Percentiles rank a stretch among this genome's conserved stretches.
Conservation (phyloP, 2,113 vertebrate species). For the Crotophaga sulcirostris region DNA sequence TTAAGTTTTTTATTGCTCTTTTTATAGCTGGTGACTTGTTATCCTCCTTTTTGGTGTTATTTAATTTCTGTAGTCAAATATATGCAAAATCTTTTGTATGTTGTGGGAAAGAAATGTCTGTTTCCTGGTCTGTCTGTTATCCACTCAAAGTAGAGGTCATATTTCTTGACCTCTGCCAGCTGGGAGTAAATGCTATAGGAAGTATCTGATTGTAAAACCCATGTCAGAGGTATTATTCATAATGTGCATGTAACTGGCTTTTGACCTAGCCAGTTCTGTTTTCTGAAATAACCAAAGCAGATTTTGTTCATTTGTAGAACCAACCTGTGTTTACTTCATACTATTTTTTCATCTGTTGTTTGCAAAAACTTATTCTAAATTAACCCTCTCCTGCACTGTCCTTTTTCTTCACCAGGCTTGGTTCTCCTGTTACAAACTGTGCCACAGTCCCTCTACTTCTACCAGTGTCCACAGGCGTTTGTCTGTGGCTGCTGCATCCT, state of each 20-base stretch:
- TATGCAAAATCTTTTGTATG: neutral
- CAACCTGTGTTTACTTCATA: neutral
- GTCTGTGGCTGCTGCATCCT: fast-evolving
- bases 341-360: neutral
- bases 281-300: neutral
- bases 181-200: neutral
- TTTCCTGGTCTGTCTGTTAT: neutral
- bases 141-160: neutral
- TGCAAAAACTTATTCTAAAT: neutral
- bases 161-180: neutral
- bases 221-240: neutral
- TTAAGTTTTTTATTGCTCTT: neutral
- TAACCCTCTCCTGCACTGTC: neutral
- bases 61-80: neutral
- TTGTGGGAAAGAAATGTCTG: neutral
- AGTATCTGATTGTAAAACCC: neutral
- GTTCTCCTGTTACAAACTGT: fast-evolving
- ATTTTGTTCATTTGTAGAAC: neutral
- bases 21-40: neutral
- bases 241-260: neutral
- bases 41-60: neutral
- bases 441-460: neutral
- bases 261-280: neutral
- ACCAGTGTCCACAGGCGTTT: neutral
- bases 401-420: neutral